phyloP scores from a whole-genome alignment of 1,140 invertebrate genomes.

The Augochlora pura region DNA sequence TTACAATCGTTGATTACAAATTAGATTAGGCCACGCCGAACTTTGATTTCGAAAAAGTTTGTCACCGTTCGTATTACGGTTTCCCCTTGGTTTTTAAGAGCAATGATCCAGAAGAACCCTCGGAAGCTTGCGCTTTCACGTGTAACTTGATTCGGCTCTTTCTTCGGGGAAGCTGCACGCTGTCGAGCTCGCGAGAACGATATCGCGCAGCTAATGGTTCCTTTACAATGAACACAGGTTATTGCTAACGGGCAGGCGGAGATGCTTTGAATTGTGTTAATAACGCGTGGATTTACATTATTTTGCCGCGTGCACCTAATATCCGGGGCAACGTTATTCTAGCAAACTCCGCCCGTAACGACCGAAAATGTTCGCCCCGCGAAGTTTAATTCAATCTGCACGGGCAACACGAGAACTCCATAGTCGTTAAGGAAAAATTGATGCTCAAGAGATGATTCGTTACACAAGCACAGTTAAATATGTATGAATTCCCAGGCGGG shows the following conservation, averaged over 20 bases:
- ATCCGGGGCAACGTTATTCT: not conserved
- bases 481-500: not conserved
- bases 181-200: not conserved
- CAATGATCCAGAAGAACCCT: too few species aligned
- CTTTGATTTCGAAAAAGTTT: too few species aligned
- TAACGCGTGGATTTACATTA: constrained; percentile 2
- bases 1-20: too few species aligned
- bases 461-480: constrained; percentile 10
- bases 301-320: not conserved
- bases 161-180: too few species aligned
- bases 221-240: not conserved
- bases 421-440: constrained; percentile 28
- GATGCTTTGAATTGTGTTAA: not conserved
- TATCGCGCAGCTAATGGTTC: not conserved
- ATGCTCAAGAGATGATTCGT: not conserved
- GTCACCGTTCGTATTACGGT: too few species aligned
- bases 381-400: constrained; percentile 8
- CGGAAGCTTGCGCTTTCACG: too few species aligned
- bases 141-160: too few species aligned
- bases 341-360: not conserved
- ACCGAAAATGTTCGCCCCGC: not conserved
- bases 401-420: not conserved
- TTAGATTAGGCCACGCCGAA: too few species aligned
- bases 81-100: too few species aligned
- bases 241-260: not conserved